Base-by-base conservation (phyloP, 2,797 vertebrate species). In the Melanotaenia nigrans region DNA sequence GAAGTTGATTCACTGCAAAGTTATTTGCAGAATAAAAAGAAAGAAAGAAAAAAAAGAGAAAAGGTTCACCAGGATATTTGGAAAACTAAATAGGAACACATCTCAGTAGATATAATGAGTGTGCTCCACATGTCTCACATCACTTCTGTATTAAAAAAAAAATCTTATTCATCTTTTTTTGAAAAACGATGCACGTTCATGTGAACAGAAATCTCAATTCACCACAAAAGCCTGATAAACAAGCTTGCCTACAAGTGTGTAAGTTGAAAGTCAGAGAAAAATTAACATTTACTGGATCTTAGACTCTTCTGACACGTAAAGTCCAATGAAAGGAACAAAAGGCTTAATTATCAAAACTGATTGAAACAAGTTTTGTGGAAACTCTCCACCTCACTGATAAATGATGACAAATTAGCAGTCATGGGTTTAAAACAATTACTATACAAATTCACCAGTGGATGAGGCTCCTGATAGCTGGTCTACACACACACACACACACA, bases 1-100 rank as follows among this genome's bases (percentile, higher is more conserved):
- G 13, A 20, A 68, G 61, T 61, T 75, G 7, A 25, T 70, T 65
- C 65, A 55, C n/a, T 24, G 14, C 11, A n/a, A 24, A 59, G 30
- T 12, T n/a, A 28, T 53, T 38, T 60, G 33, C 33, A 10, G 14
- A 40, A 68, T 63, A 58, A 65, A 59, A 11, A 30, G 28, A 30
- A 30, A 30, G 28, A 33, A 33, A 33, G 32, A 33, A 33, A 7
- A 28, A 66, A 63, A 61, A 63, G 28, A 62, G 3, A 36, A 53
- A 53, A 53, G 35, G 30, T 11, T 14, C 22, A 20, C 54, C 13
- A 10, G 4, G 25, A 5, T 65, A 20, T 28, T 54, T 1, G 55
- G 28, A 49, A 28, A 30, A 24, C 45, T 40, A 30, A 38, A 53
- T 10, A 65, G 11, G 24, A 63, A 33, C 57, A 60, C 33, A 51